Evolutionary conservation across 2,888 invertebrate genomes (phyloP), one percentile per base, ranked within the genome.

Genomic region (Clistopyga incitator): DNA sequence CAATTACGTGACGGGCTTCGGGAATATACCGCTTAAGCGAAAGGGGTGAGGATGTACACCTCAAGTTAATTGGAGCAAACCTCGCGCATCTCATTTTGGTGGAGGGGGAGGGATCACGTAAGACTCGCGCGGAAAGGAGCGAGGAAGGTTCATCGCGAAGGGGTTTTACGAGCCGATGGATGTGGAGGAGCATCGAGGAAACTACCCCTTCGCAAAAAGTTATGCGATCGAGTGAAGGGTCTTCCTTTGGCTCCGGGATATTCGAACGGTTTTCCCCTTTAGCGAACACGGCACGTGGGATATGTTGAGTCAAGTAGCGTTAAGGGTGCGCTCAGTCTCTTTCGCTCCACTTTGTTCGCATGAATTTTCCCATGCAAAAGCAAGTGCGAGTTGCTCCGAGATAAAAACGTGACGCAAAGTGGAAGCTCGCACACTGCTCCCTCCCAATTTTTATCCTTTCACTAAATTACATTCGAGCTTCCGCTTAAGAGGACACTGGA

Each of bases 11-110:
- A 6, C 6, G 25, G 15, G 23, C 11, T 18, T 8, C 15, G 11
- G n/a, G 54, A 52, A 23, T 47, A 23, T 47, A 18, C 15, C 4
- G 65, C 18, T 42, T 6, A 18, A 42, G n/a, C 42, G 65, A n/a
- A n/a, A n/a, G n/a, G 6, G 13, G 61, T 18, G 42, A 42, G 6
- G 20, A 65, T 3, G 45, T 65, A 45, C 45, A 42, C 45, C 23
- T 45, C 23, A 45, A 38, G 65, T 65, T 45, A 65, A 65, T 65
- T 65, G 23, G 23, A 72, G 59, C 29, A 72, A 72, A 72, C 29
- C 45, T 72, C 42, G 72, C 45, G 42, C 56, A 23, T 45, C 56
- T 56, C 56, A 42, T 59, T 72, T 72, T 59, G 8, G 47, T 45
- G 10, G 29, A 4, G 29, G 45, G 3, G 72, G n/a, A 6, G 38